Percentiles rank a stretch among this genome's conserved stretches.
Evolutionary conservation across 2,888 invertebrate species (phyloP).

Genomic region (Alsophila aescularia): DNA sequence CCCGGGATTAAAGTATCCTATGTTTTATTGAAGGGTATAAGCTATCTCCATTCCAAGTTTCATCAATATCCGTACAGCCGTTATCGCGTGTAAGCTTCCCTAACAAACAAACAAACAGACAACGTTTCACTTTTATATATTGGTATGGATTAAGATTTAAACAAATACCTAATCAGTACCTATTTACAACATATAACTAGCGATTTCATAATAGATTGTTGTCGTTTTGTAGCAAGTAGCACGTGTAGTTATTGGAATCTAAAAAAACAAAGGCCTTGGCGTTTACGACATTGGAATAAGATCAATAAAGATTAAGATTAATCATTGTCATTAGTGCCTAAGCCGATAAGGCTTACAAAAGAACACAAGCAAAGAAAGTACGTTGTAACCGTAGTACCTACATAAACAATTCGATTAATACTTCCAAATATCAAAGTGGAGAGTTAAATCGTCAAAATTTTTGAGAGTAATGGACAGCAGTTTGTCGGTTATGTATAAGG

Average conservation of each 20-base stretch:
- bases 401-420: too few relatives aligned
- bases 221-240: slow-evolving; percentile 4
- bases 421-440: too few relatives aligned
- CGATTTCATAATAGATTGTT: slow-evolving; percentile 12
- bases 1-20: too few relatives aligned
- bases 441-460: too few relatives aligned
- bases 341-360: background rate
- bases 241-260: slow-evolving; percentile 4
- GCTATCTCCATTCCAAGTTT: too few relatives aligned
- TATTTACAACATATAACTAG: background rate
- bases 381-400: background rate
- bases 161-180: background rate
- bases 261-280: slow-evolving; percentile 4
- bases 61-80: too few relatives aligned
- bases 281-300: background rate
- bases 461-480: too few relatives aligned
- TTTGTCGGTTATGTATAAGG: too few relatives aligned
- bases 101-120: too few relatives aligned
- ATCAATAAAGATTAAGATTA: background rate
- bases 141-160: background rate
- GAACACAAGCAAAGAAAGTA: background rate
- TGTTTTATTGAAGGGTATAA: too few relatives aligned
- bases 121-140: too few relatives aligned
- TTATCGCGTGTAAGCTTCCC: too few relatives aligned
- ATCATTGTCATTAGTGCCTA: background rate